phyloP scores from a whole-genome alignment of 2,888 invertebrate genomes.

The Ommatoiulus sabulosus region DNA sequence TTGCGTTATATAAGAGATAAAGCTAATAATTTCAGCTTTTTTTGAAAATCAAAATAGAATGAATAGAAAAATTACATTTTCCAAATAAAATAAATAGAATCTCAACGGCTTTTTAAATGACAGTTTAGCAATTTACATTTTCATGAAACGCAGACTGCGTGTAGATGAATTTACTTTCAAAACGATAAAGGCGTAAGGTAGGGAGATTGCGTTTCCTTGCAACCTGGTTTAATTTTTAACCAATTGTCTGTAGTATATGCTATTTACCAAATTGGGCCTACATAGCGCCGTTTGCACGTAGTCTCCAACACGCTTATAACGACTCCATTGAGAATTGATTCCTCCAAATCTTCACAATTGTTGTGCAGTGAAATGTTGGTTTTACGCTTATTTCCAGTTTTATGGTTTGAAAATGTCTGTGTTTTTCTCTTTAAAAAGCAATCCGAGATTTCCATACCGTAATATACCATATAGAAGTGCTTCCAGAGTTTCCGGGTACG shows the following conservation, averaged over 20 bases:
- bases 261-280: neutral
- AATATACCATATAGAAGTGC: neutral
- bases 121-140: too few relatives aligned
- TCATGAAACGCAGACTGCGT: neutral
- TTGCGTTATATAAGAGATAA: too few relatives aligned
- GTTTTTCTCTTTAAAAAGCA: neutral
- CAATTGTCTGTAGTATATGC: neutral
- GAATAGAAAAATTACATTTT: too few relatives aligned
- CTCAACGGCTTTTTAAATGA: too few relatives aligned
- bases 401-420: neutral
- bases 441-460: neutral
- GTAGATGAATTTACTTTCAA: neutral
- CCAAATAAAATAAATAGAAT: too few relatives aligned
- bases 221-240: neutral
- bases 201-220: neutral
- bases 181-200: neutral
- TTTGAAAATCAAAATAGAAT: too few relatives aligned
- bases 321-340: neutral
- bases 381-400: neutral
- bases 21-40: too few relatives aligned
- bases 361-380: neutral
- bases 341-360: neutral
- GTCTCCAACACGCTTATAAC: neutral
- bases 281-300: neutral
- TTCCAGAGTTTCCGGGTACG: neutral